Base-by-base conservation (phyloP, 1,140 invertebrate genomes). In the Megalonaias nervosa region DNA sequence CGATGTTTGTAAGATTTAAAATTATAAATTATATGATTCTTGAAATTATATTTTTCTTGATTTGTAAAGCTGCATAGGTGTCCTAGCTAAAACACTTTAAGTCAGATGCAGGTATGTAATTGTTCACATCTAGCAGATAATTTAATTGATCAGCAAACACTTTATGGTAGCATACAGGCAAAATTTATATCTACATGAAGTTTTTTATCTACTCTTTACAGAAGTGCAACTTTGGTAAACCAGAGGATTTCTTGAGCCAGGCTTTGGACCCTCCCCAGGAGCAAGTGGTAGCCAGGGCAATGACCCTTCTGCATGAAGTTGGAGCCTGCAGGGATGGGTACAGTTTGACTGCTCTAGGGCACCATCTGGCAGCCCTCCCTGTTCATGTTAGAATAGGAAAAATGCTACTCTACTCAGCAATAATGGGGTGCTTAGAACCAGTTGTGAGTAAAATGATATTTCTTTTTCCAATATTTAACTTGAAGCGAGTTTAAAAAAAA, bases 311-410 rank as follows among this genome's bases (percentile, higher is more conserved):
- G 48, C 80, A 81, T 65, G 83, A 85, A 66, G 86, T 89, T 11
- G 89, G 87, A 9, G 88, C 86, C 0, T 88, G 87, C 75, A 72
- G 76, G 15, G 70, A 78, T n/a, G 85, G 83, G 48, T 77, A 82
- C 6, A 66, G 59, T 14, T 81, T 99, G n/a, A 99, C 98, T 1
- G 93, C 94, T 0, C 93, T 99, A 56, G 98, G 98, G 15, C 94
- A 94, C 88, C 94, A 97, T 56, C 90, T 99, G 55, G 93, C 97
- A 16, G 94, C 94, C 82, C 90, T 99, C 21, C 98, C 98, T 4
- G 96, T 99, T 15, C 97, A 99, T 89, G 95, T 99, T 60, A 93
- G 94, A 0, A 94, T 99, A 75, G 98, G 98, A 1, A 99, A 99
- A 93, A 98, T 99, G 94, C 91, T 99, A 55, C 94, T 99, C 15